Percentiles rank a stretch among this genome's conserved stretches.
Conservation (phyloP, 2,888 invertebrate genomes). For the Agriopis leucophaearia region DNA sequence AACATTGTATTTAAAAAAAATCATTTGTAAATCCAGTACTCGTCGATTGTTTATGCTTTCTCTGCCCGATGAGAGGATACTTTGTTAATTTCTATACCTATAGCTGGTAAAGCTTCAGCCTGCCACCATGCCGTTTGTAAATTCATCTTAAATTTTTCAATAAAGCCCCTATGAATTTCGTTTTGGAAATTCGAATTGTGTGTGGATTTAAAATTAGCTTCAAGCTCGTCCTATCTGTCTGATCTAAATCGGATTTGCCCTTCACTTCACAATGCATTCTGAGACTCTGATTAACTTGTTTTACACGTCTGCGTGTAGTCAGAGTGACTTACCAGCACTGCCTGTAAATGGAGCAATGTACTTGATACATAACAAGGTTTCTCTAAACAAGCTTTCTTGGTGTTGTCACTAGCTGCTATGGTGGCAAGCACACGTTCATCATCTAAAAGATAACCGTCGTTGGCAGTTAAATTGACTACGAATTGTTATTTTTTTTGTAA, state of each 20-base stretch:
- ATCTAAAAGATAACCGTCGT: slow-evolving; percentile 64
- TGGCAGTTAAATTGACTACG: slow-evolving; percentile 74
- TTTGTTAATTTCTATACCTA: neutral
- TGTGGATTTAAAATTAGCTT: slow-evolving; percentile 70
- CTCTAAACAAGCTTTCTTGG: slow-evolving; percentile 16
- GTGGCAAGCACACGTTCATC: slow-evolving; percentile 75
- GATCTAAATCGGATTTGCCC: slow-evolving; percentile 74
- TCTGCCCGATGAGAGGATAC: too few relatives aligned
- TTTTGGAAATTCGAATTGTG: slow-evolving; percentile 61
- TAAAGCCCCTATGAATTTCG: slow-evolving; percentile 18
- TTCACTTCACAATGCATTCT: slow-evolving; percentile 45
- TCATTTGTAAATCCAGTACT: too few relatives aligned
- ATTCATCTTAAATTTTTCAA: slow-evolving; percentile 12
- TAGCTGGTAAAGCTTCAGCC: neutral
- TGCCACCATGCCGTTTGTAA: neutral
- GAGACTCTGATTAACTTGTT: slow-evolving; percentile 45
- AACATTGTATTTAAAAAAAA: too few relatives aligned
- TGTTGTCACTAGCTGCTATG: slow-evolving; percentile 22
- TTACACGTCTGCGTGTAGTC: slow-evolving; percentile 51
- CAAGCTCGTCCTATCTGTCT: slow-evolving; percentile 69
- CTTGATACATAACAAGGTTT: slow-evolving; percentile 39
- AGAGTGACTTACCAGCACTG: slow-evolving; percentile 28
- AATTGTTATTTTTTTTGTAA: slow-evolving; percentile 26
- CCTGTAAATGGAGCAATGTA: slow-evolving; percentile 59
- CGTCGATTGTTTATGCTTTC: too few relatives aligned